Evolutionary conservation across 2,113 vertebrate species (phyloP), one percentile per base, ranked within the genome.

Genomic region (Nothocercus julius): DNA sequence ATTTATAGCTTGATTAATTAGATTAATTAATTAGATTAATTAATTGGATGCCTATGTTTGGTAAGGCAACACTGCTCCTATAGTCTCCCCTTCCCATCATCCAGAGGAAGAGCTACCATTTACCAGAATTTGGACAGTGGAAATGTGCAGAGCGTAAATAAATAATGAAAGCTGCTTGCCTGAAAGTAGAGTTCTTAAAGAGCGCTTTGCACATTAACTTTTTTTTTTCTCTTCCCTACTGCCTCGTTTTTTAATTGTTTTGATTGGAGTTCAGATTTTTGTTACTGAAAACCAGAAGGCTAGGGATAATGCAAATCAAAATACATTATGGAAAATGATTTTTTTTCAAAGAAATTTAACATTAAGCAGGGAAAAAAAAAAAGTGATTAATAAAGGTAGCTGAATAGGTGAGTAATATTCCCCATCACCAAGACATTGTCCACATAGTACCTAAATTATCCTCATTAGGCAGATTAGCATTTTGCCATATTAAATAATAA

Each of bases 401-500:
- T 64, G 45, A 54, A 38, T 9, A 61, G n/a, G 4, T 38, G 14
- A 72, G 2, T 3, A 19, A 19, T 45, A 28, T 86, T 89, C 32
- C 34, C 4, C 10, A 27, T 24, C 40, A 84, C 34, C 49, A 36
- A 51, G 28, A 16, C 32, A 15, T 3, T 36, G 27, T 79, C 42
- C 5, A 16, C 24, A 3, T 12, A n/a, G 15, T 45, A 54, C 28
- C 15, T 68, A 42, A 67, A 19, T 67, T 5, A 17, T 75, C 77
- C 34, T 76, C 7, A 4, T 63, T 73, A 64, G 47, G 49, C 63
- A 36, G 25, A 75, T 28, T 10, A 51, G 27, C 24, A 9, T 32
- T 75, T 63, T 45, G 21, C 54, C 51, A n/a, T 16, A 13, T 11
- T 49, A 51, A 53, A n/a, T 45, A 76, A 20, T 0, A 0, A 16